Evolutionary conservation across 2,113 vertebrate genomes (phyloP).

Genomic region (Phrynocephalus versicolor): DNA sequence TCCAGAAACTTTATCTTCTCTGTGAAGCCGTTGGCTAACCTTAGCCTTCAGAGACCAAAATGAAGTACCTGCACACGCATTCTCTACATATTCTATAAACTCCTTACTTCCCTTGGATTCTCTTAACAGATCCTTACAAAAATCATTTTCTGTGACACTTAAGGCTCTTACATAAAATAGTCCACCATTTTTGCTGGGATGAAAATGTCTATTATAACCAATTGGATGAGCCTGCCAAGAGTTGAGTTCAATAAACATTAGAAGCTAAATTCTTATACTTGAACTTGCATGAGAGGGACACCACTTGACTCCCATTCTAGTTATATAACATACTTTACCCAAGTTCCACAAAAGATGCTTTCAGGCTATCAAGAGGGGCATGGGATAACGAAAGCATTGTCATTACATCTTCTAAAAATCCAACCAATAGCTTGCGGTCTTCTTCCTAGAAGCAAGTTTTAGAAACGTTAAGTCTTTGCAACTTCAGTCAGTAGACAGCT

Average conservation of each 20-base stretch:
- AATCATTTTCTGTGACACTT: neutral
- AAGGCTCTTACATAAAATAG: neutral
- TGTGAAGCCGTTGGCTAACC: neutral
- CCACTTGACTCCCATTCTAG: neutral
- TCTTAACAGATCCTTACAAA: neutral
- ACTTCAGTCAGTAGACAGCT: neutral
- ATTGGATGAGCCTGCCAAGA: neutral
- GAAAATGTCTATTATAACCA: neutral
- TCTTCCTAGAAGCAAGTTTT: slow-evolving; percentile 83
- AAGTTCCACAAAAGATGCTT: slow-evolving; percentile 98
- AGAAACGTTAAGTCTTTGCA: neutral
- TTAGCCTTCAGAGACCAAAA: neutral
- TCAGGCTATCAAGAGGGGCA: slow-evolving; percentile 94
- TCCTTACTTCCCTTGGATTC: neutral
- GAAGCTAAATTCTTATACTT: neutral
- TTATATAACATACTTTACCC: slow-evolving; percentile 77
- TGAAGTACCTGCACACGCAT: neutral
- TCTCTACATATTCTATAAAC: neutral
- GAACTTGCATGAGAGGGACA: neutral
- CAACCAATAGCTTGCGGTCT: slow-evolving; percentile 94
- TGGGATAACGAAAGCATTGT: slow-evolving; percentile 94
- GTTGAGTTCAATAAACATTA: neutral
- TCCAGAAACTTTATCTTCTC: neutral
- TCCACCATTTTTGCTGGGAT: neutral
- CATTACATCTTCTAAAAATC: slow-evolving; percentile 98